phyloP scores from a whole-genome alignment of 92 coral and sea anemone species.

The Epizoanthus ramosus region DNA sequence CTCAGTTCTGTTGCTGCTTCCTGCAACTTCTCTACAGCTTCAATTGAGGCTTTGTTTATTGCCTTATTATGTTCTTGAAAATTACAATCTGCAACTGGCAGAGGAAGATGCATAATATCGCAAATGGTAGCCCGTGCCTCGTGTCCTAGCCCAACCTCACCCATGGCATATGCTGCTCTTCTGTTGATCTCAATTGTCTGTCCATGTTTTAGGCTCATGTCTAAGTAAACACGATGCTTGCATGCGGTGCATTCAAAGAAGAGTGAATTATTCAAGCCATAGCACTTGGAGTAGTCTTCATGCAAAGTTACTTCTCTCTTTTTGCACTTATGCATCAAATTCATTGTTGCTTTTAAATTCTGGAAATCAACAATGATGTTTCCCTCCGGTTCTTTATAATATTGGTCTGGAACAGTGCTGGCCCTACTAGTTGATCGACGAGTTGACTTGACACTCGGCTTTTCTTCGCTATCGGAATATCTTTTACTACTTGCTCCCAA shows the following conservation, averaged over 20 bases:
- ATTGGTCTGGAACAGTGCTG: too few relatives aligned
- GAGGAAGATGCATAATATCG: slow-evolving; percentile 42
- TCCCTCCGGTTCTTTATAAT: too few relatives aligned
- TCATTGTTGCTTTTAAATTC: too few relatives aligned
- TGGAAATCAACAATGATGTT: too few relatives aligned
- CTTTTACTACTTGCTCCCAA: too few relatives aligned
- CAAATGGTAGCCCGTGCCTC: slow-evolving; percentile 52
- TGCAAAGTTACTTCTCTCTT: slow-evolving; percentile 20
- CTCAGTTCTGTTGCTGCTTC: slow-evolving; percentile 46
- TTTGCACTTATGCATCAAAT: slow-evolving; percentile 23
- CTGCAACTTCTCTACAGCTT: slow-evolving; percentile 18
- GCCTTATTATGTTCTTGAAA: slow-evolving; percentile 40
- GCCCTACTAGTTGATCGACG: too few relatives aligned
- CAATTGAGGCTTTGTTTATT: slow-evolving; percentile 35
- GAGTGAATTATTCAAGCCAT: slow-evolving; percentile 45
- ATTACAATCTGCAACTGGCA: slow-evolving; percentile 43
- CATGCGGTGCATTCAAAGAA: slow-evolving; percentile 31
- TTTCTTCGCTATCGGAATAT: too few relatives aligned
- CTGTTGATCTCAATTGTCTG: slow-evolving; percentile 47
- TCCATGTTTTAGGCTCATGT: slow-evolving; percentile 21
- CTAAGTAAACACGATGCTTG: slow-evolving; percentile 47
- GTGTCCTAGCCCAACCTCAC: slow-evolving; percentile 48
- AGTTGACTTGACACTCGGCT: too few relatives aligned
- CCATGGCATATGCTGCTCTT: slow-evolving; percentile 46
- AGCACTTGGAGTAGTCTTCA: slow-evolving; percentile 46